Evolutionary conservation across 2,113 vertebrate genomes (phyloP).

Genomic region (Chlorocebus sabaeus): DNA sequence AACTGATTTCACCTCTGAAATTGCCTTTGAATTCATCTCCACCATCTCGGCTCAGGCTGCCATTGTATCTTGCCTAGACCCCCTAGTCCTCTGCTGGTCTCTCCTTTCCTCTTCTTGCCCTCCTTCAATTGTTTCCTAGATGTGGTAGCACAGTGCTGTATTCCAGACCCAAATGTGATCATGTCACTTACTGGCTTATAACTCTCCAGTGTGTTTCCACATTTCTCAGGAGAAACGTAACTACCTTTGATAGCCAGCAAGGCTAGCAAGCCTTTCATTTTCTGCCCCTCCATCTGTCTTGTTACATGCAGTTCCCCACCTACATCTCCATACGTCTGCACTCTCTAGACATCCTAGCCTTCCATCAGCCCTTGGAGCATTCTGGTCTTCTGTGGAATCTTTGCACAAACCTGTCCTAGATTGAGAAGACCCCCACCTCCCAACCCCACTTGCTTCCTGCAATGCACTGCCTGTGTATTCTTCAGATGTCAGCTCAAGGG

Average conservation of each 20-base stretch:
- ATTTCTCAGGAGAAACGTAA: background rate
- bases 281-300: background rate
- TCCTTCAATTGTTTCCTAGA: background rate
- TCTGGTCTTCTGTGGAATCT: background rate
- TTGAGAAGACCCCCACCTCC: no score
- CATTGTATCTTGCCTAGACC: fast-evolving
- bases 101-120: background rate
- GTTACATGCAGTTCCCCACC: background rate
- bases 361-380: background rate
- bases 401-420: background rate
- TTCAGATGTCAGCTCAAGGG: background rate
- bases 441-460: background rate
- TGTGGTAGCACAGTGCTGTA: background rate
- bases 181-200: background rate
- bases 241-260: background rate
- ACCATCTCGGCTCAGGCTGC: background rate
- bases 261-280: background rate
- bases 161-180: background rate
- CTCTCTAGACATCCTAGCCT: background rate
- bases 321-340: no score
- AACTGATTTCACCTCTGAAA: background rate
- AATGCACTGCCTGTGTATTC: background rate
- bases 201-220: background rate
- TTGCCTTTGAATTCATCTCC: background rate
- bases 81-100: no score